Evolutionary conservation across 2,797 vertebrate species (phyloP).

Genomic region (Holocentrus rufus): DNA sequence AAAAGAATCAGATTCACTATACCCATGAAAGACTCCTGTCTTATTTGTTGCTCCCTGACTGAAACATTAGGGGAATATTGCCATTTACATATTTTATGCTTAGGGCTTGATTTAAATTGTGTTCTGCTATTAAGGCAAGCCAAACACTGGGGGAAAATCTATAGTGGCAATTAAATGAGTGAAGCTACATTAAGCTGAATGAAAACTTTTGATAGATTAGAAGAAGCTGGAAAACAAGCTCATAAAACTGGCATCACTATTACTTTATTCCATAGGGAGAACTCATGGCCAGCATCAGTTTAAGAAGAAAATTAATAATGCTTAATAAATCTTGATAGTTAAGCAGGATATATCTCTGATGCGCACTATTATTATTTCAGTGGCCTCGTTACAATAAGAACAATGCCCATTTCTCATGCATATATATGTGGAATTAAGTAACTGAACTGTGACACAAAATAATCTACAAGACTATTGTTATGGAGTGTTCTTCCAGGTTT

Average conservation of each 20-base stretch:
- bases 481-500: not conserved
- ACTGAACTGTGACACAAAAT: constrained; percentile 3
- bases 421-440: not conserved
- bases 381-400: not conserved
- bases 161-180: constrained; percentile 67
- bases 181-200: constrained; percentile 61
- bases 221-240: constrained; percentile 51
- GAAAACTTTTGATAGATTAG: constrained; percentile 64
- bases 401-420: not conserved
- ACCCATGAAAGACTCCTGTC: constrained; percentile 18
- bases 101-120: constrained; percentile 61
- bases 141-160: constrained; percentile 59
- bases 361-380: not conserved
- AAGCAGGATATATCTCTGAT: not conserved
- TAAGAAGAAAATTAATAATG: constrained; percentile 37
- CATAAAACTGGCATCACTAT: constrained; percentile 54
- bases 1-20: constrained; percentile 21
- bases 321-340: constrained; percentile 30
- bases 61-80: constrained; percentile 48
- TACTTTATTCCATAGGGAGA: constrained; percentile 51
- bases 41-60: constrained; percentile 39
- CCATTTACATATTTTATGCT: constrained; percentile 70
- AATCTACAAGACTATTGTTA: not conserved
- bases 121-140: constrained; percentile 47
- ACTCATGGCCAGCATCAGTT: constrained; percentile 27